These are phyloP conservation scores for Acanthaster planci DNA, from an alignment of 35 echinoderm and acorn worm genomes.

Conservation along the genomic window DNA sequence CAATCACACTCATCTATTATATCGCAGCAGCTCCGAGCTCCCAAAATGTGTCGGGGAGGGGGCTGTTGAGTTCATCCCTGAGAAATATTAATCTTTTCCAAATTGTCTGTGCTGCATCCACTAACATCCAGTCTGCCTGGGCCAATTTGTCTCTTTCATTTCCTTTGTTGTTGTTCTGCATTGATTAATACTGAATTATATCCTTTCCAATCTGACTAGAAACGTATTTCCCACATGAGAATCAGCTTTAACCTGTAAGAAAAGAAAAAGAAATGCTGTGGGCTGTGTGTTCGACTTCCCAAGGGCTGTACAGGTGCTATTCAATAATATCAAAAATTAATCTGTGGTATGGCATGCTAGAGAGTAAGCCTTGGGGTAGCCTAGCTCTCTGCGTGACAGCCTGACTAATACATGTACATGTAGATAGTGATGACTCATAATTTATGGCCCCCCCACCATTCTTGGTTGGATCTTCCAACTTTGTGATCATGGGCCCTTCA, in stretches of 20 bases:
- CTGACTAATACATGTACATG: constrained; percentile 18
- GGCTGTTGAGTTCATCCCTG: no score
- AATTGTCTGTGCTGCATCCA: no score
- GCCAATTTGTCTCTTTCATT: no score
- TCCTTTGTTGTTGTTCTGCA: no score
- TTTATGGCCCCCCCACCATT: background rate
- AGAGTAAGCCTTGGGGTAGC: background rate
- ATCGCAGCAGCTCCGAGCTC: no score
- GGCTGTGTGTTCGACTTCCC: background rate
- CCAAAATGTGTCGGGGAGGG: no score
- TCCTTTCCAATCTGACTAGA: background rate
- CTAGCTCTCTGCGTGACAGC: background rate
- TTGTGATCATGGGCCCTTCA: no score
- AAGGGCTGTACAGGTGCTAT: constrained; percentile 6
- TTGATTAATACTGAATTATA: no score
- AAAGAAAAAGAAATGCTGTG: background rate
- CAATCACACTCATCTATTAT: no score
- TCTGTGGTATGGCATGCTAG: background rate
- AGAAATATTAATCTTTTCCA: no score
- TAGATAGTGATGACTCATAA: constrained; percentile 14
- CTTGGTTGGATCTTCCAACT: no score
- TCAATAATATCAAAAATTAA: constrained; percentile 33
- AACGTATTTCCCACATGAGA: background rate
- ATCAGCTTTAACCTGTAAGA: background rate
- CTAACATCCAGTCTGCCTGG: no score